A percentile compares a stretch with the other conserved stretches of the same genome.
These are phyloP conservation scores for Temnothorax nylanderi DNA, from an alignment of 1,140 invertebrate genomes.

Conservation along the genomic window DNA sequence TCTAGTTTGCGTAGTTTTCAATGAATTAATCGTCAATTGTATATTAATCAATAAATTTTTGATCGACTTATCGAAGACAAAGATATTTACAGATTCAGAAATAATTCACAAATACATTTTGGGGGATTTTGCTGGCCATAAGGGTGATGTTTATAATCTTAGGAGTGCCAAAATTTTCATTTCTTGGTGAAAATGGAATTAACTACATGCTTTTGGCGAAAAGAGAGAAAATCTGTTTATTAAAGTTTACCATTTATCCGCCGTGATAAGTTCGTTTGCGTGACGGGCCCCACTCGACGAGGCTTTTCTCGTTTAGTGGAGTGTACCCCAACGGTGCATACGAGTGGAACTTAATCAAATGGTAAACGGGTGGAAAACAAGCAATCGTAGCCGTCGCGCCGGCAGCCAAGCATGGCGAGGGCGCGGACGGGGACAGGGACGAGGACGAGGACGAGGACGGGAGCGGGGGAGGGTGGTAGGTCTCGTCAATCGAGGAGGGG, in stretches of 20 bases:
- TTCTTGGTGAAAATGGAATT: not conserved
- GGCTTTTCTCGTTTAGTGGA: slow-evolving; percentile 19
- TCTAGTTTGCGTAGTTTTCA: not conserved
- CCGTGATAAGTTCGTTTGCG: slow-evolving; percentile 46
- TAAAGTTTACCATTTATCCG: slow-evolving; percentile 17
- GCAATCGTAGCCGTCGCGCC: slow-evolving; percentile 79
- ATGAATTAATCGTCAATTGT: not conserved
- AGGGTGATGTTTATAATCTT: not conserved
- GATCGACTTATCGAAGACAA: not conserved
- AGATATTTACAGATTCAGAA: not conserved
- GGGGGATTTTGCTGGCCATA: not conserved
- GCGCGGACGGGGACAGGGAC: slow-evolving; percentile 31
- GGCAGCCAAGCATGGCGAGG: slow-evolving; percentile 64
- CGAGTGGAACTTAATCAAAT: slow-evolving; percentile 84
- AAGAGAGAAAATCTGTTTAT: slow-evolving; percentile 43
- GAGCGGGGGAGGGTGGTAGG: not conserved
- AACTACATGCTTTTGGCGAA: not conserved
- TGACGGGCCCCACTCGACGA: not conserved
- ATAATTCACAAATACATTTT: not conserved
- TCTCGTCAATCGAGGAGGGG: slow-evolving; percentile 70
- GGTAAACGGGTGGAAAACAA: slow-evolving; percentile 86
- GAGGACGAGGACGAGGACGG: not conserved
- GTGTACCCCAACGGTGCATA: slow-evolving; percentile 46
- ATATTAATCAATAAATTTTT: not conserved
- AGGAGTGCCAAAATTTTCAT: not conserved